Evolutionary conservation across 2,888 invertebrate genomes (phyloP), one percentile per base, ranked within the genome.

Genomic region (Cryptocheilus praepositus): DNA sequence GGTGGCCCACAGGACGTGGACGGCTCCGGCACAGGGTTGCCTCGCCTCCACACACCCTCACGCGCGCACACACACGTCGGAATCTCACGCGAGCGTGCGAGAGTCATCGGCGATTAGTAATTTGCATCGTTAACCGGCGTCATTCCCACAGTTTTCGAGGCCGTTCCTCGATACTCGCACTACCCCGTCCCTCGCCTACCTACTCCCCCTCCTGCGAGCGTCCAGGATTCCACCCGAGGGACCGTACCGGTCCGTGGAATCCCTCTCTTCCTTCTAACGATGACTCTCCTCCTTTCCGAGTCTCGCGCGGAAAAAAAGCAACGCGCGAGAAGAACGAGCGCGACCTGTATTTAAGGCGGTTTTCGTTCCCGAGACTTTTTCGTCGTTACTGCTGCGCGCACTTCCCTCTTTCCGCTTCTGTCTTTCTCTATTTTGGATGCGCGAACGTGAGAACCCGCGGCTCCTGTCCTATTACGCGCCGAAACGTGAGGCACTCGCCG

Each of bases 331-430:
- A 80, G 80, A 79, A 81, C 84, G 45, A 28, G 83, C 85, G 85
- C 85, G 87, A 85, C 86, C 86, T 86, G 86, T 86, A 80, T 87
- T 87, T 87, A 87, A 85, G 83, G 80, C 81, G 73, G 76, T 81
- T 82, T 79, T 77, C 71, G 63, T 1, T 46, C 60, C 60, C 57
- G 57, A 16, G 43, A 64, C 66, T 70, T 79, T 82, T 77, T 79
- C 64, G 69, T 74, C 76, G 73, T 74, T 77, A 80, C 80, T 80
- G 79, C 77, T 76, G 66, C 61, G 71, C 64, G 52, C 44, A 60
- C 65, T 67, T 61, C 64, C 61, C 46, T 61, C 73, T 56, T 61
- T 73, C 76, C 79, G 75, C 71, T 64, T 61, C 71, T 67, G 63
- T 65, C 62, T 55, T 73, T 19, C 19, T 64, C 46, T 19, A 25